Evolutionary conservation across 2,797 vertebrate genomes (phyloP).

Genomic region (Poecilia velifera): DNA sequence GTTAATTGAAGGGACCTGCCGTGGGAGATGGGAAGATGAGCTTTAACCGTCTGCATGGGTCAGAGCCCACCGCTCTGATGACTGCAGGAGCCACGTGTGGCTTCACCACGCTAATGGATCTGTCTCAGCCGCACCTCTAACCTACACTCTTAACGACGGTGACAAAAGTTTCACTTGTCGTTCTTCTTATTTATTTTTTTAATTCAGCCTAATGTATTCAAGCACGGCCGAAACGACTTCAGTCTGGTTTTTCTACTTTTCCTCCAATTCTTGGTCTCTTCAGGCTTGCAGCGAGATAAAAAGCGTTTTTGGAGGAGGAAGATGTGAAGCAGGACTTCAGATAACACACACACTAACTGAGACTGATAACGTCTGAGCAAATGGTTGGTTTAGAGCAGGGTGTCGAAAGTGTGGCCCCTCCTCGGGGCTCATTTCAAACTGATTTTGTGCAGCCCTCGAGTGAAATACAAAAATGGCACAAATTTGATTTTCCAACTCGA

Average conservation of each 20-base stretch:
- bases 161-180: not conserved
- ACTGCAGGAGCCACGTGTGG: slow-evolving; percentile 44
- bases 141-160: not conserved
- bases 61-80: slow-evolving; percentile 29
- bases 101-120: slow-evolving; percentile 45
- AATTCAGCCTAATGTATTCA: not conserved
- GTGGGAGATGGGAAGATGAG: slow-evolving; percentile 55
- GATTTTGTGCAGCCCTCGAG: too few relatives aligned
- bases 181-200: not conserved
- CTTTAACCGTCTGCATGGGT: slow-evolving; percentile 50
- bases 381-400: not conserved
- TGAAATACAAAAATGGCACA: too few relatives aligned
- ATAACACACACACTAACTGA: too few relatives aligned
- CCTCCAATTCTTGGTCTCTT: not conserved
- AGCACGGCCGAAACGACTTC: not conserved
- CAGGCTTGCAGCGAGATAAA: not conserved
- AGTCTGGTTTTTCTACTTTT: not conserved
- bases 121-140: slow-evolving; percentile 23
- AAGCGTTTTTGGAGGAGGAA: not conserved
- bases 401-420: not conserved
- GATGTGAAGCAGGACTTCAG: not conserved
- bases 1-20: slow-evolving; percentile 71
- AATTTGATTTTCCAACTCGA: too few relatives aligned
- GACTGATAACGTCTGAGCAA: not conserved
- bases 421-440: too few relatives aligned